Evolutionary conservation across 1,140 invertebrate genomes (phyloP).

Genomic region (Littorina saxatilis): DNA sequence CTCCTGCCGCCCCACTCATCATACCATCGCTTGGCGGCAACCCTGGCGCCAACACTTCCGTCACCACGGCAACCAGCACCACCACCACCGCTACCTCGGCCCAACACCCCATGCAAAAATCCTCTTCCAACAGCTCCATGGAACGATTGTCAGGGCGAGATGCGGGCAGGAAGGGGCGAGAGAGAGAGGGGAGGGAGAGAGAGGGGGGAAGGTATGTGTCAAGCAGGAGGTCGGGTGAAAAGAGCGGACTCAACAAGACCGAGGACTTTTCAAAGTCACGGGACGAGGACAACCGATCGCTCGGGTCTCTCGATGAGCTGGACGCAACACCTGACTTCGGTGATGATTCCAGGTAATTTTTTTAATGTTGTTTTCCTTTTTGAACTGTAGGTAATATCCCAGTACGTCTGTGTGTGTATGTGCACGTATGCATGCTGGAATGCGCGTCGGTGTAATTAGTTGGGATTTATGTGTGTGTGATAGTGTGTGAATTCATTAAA

Average conservation of each 20-base stretch:
- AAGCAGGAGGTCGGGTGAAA: constrained; percentile 21
- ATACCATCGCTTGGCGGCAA: constrained; percentile 39
- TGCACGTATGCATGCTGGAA: no score
- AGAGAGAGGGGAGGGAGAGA: constrained; percentile 1
- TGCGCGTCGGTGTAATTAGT: no score
- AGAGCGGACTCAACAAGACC: constrained; percentile 16
- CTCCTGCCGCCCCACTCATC: constrained; percentile 60
- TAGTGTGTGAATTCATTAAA: no score
- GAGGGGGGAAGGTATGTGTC: constrained; percentile 8
- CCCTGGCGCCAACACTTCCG: constrained; percentile 35
- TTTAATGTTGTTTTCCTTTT: neutral
- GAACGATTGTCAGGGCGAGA: neutral
- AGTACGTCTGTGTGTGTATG: no score
- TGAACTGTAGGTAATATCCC: neutral
- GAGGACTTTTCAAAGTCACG: constrained; percentile 19
- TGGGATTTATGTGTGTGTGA: no score
- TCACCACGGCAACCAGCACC: constrained; percentile 21
- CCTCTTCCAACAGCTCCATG: constrained; percentile 1
- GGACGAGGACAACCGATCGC: constrained; percentile 49
- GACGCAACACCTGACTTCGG: constrained; percentile 30
- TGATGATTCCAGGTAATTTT: constrained; percentile 4
- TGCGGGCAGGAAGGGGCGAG: neutral
- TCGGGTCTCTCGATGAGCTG: constrained; percentile 53
- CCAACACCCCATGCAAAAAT: neutral
- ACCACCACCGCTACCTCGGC: neutral